phyloP scores from a whole-genome alignment of 1,140 invertebrate genomes.

The Drosophila kurseongensis region DNA sequence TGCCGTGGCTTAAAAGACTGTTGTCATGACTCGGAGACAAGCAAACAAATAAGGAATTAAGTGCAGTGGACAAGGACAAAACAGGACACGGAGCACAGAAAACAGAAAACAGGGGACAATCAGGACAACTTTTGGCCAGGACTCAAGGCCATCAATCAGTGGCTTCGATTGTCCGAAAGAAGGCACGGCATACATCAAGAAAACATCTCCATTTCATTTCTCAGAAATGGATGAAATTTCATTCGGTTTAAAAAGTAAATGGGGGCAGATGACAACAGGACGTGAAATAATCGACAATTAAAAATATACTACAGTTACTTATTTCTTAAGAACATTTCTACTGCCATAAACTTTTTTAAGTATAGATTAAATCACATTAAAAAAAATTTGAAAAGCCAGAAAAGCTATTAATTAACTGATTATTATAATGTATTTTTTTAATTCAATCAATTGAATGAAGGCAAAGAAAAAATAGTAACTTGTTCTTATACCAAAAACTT shows the following conservation, averaged over 20 bases:
- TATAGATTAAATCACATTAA: too few species aligned
- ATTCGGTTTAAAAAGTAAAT: background rate
- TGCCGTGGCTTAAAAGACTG: slow-evolving; percentile 37
- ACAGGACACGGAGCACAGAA: background rate
- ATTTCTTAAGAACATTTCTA: too few species aligned
- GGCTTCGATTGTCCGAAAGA: background rate
- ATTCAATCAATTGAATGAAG: too few species aligned
- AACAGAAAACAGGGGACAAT: background rate
- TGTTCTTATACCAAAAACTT: too few species aligned
- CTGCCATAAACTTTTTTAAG: too few species aligned
- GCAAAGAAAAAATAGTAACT: too few species aligned
- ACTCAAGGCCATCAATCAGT: slow-evolving; percentile 43
- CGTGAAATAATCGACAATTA: too few species aligned
- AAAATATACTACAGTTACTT: too few species aligned
- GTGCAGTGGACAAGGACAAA: slow-evolving; percentile 18
- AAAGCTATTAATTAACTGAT: too few species aligned
- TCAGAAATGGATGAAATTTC: slow-evolving; percentile 3
- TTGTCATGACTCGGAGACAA: slow-evolving; percentile 30
- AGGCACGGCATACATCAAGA: background rate
- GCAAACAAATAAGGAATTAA: slow-evolving; percentile 32
- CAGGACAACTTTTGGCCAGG: slow-evolving; percentile 1
- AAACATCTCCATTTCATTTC: background rate
- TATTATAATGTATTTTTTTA: too few species aligned
- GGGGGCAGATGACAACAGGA: background rate
- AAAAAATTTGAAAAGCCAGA: too few species aligned